Evolutionary conservation across 53 echinoderm and acorn worm species (phyloP), one percentile per base, ranked within the genome.

Genomic region (Patiria pectinifera): DNA sequence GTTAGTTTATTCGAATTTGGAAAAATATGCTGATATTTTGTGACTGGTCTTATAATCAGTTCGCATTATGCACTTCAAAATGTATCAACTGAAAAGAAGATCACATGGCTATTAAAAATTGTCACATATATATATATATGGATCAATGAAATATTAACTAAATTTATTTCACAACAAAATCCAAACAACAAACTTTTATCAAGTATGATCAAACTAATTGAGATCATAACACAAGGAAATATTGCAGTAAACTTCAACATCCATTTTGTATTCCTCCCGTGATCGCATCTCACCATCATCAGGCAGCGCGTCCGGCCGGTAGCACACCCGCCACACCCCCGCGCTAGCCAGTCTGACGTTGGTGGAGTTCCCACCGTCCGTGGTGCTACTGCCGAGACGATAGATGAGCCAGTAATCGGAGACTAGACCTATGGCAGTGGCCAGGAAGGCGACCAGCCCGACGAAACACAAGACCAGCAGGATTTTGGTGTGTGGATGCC

Each of bases 351-450:
- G 66, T 46, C 80, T 62, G 6, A 69, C 81, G 43, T 66, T 48
- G 45, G 90, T 90, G 21, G 81, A 16, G 80, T 90, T 90, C 15
- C 10, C 46, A 81, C 25, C 90, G 4, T 25, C 89, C 72, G 58
- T 43, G 45, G 25, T 13, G 43, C 59, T 45, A 1, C 6, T 18
- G 3, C 49, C 21, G 7, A 90, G 81, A 44, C 48, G 45, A 48
- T 92, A 87, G 59, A 86, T 58, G 21, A 92, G 69, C 92, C 92
- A 92, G 87, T 49, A 80, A 46, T 86, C 92, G 25, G 86, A 86
- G 10, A 69, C 79, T 15, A 87, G 79, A 48, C 92, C 92, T 4
- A 87, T 75, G 70, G 86, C 78, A 48, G 92, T 86, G 23, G 69
- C 70, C 69, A 92, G 49, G 76, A 92, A 92, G 15, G 86, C 69